Evolutionary conservation across 2,113 vertebrate species (phyloP).

Genomic region (Prunella fulvescens): DNA sequence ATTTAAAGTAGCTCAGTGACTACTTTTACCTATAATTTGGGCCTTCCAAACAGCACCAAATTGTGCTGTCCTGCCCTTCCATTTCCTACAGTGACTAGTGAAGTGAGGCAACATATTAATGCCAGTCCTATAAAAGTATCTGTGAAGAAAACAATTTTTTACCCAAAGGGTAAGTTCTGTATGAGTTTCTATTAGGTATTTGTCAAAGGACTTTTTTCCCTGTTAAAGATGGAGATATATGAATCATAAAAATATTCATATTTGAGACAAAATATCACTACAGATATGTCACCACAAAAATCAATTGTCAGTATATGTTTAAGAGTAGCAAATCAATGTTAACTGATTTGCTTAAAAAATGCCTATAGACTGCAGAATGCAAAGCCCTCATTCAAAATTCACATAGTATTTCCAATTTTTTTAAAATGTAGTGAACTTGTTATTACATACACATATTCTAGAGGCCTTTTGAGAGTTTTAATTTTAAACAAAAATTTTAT

Average conservation of each 20-base stretch:
- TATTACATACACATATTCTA: not conserved
- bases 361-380: not conserved
- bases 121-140: not conserved
- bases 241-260: not conserved
- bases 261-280: not conserved
- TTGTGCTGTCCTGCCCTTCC: not conserved
- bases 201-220: not conserved
- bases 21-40: constrained; percentile 40
- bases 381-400: not conserved
- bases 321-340: not conserved
- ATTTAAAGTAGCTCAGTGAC: constrained; percentile 38
- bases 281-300: not conserved
- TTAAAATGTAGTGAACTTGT: not conserved
- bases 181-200: not conserved
- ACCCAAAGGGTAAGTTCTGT: not conserved
- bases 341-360: not conserved
- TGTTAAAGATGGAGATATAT: not conserved
- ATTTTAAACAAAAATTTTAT: constrained; percentile 7
- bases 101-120: constrained; percentile 36
- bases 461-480: not conserved
- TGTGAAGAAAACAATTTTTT: not conserved
- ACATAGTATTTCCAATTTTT: not conserved
- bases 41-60: constrained; percentile 34
- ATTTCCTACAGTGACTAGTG: not conserved
- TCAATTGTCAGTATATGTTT: not conserved